phyloP scores from a whole-genome alignment of 2,888 invertebrate species.

The Eucera pruinosa region DNA sequence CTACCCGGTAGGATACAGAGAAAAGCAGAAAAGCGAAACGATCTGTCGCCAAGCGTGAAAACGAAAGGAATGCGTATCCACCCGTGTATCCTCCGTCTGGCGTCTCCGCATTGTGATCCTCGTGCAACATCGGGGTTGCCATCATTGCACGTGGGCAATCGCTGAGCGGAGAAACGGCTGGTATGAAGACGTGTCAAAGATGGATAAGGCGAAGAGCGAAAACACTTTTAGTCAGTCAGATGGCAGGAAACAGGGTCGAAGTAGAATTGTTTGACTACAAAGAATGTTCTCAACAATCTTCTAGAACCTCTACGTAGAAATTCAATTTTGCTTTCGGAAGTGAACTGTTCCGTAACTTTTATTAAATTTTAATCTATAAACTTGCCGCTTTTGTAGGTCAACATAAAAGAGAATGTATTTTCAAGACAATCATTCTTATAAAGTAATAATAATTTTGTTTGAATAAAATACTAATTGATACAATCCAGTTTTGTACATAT shows the following conservation, averaged over 20 bases:
- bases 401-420: no score
- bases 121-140: slow-evolving; percentile 16
- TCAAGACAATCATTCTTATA: no score
- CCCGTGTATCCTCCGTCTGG: slow-evolving; percentile 10
- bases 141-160: slow-evolving; percentile 17
- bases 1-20: background rate
- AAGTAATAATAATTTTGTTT: no score
- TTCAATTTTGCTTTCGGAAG: no score
- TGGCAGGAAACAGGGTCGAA: background rate
- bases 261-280: no score
- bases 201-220: slow-evolving; percentile 40
- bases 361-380: no score
- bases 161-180: slow-evolving; percentile 24
- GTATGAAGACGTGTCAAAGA: slow-evolving; percentile 70
- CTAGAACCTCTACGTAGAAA: no score
- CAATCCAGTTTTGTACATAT: no score
- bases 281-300: no score
- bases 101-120: background rate
- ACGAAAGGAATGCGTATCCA: slow-evolving; percentile 29
- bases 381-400: no score
- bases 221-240: background rate
- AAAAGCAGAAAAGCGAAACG: slow-evolving; percentile 9
- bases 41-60: slow-evolving; percentile 17
- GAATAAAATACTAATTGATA: no score
- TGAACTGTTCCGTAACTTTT: no score